phyloP scores from a whole-genome alignment of 2,888 invertebrate genomes.

The Oithona nana region DNA sequence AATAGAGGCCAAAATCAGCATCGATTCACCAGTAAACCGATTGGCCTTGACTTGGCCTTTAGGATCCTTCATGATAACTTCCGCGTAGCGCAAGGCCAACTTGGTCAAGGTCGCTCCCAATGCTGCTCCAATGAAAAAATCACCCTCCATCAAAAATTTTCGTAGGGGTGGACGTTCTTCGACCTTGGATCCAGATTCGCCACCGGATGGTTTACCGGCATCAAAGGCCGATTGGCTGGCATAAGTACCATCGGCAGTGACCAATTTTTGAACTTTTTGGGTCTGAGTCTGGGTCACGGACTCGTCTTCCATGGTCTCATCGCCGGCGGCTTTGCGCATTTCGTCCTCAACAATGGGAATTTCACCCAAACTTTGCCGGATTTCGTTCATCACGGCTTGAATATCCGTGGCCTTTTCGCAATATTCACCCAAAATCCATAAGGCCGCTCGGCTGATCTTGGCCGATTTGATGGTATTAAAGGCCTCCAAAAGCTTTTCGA shows the following conservation, averaged over 20 bases:
- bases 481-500: constrained; percentile 52
- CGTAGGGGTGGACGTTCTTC: constrained; percentile 59
- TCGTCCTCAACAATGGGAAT: constrained; percentile 42
- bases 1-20: constrained; percentile 70
- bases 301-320: constrained; percentile 33
- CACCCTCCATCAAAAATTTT: constrained; percentile 75
- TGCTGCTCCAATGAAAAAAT: constrained; percentile 86
- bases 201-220: constrained; percentile 37
- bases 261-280: constrained; percentile 39
- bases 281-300: constrained; percentile 19
- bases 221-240: constrained; percentile 95
- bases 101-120: constrained; percentile 78
- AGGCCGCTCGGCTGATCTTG: constrained; percentile 72
- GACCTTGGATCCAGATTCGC: constrained; percentile 33
- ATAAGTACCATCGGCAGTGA: constrained; percentile 97
- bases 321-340: constrained; percentile 49
- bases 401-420: constrained; percentile 59
- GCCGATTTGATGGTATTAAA: constrained; percentile 73
- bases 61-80: constrained; percentile 20
- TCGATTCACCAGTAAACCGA: constrained; percentile 51
- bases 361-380: constrained; percentile 54
- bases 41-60: constrained; percentile 32
- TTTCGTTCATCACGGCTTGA: constrained; percentile 51
- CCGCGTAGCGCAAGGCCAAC: constrained; percentile 52
- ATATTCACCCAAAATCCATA: constrained; percentile 97